Percentiles rank a stretch among this genome's conserved stretches.
phyloP scores from a whole-genome alignment of 2,113 vertebrate genomes.

The Baryphthengus martii region DNA sequence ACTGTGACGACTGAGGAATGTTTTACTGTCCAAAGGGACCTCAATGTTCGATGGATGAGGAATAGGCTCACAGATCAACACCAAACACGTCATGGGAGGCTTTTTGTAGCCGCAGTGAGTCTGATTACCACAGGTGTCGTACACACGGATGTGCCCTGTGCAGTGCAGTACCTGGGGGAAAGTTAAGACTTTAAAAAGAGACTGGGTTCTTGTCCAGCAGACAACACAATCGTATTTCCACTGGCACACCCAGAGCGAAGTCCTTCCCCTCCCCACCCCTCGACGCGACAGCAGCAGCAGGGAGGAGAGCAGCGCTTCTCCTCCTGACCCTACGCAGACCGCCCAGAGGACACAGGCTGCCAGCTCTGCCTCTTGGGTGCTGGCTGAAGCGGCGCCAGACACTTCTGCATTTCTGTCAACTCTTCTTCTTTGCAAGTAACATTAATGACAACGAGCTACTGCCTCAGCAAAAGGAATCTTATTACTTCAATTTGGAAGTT shows the following conservation, averaged over 20 bases:
- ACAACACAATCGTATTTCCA: neutral
- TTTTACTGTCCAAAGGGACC: constrained; percentile 95
- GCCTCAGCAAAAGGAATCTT: neutral
- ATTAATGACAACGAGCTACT: neutral
- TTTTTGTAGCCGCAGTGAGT: constrained; percentile 81
- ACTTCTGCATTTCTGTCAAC: neutral
- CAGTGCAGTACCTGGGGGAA: constrained; percentile 88
- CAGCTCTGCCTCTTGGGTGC: neutral
- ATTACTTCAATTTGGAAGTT: neutral
- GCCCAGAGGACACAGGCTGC: neutral
- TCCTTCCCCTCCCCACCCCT: neutral
- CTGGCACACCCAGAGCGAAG: neutral
- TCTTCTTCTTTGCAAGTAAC: neutral
- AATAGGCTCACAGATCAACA: constrained; percentile 96
- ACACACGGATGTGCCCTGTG: constrained; percentile 87
- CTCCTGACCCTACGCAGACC: neutral
- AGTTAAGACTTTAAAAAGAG: neutral
- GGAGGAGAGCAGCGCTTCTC: neutral
- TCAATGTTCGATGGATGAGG: constrained; percentile 97
- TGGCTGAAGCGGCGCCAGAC: neutral
- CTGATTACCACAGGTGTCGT: constrained; percentile 75
- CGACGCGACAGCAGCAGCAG: neutral
- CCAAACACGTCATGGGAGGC: constrained; percentile 86
- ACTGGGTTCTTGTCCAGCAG: neutral
- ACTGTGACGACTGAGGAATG: constrained; percentile 97